phyloP scores from a whole-genome alignment of 2,113 vertebrate species.

The Bagarius yarrelli region DNA sequence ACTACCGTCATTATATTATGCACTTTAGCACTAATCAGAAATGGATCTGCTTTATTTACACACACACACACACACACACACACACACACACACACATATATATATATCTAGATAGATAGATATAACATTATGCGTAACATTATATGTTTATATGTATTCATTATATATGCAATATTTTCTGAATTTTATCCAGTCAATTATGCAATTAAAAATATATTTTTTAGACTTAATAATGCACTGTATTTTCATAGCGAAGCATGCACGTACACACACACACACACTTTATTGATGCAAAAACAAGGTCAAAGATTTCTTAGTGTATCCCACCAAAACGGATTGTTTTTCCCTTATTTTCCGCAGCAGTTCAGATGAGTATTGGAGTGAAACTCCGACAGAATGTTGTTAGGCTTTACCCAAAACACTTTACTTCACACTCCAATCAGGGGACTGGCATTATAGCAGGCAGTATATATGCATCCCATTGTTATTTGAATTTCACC shows the following conservation, averaged over 20 bases:
- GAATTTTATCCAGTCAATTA: not conserved
- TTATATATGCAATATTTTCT: too few species aligned
- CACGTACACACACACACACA: too few species aligned
- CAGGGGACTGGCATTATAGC: slow-evolving; percentile 52
- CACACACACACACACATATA: too few species aligned
- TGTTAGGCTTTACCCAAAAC: slow-evolving; percentile 46
- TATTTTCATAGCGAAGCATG: slow-evolving; percentile 10
- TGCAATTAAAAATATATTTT: not conserved
- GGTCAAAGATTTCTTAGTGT: slow-evolving; percentile 17
- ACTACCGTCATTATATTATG: not conserved
- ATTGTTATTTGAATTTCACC: slow-evolving; percentile 58
- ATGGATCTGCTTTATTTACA: not conserved
- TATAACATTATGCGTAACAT: too few species aligned
- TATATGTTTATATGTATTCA: too few species aligned
- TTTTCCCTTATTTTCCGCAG: slow-evolving; percentile 18
- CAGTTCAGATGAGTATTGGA: slow-evolving; percentile 34
- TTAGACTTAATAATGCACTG: not conserved
- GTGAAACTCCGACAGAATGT: slow-evolving; percentile 40
- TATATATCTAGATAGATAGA: too few species aligned
- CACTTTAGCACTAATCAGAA: not conserved
- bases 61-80: too few species aligned
- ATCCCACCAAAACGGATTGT: slow-evolving; percentile 17
- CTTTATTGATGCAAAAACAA: slow-evolving; percentile 18
- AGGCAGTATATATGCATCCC: slow-evolving; percentile 53
- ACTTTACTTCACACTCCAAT: slow-evolving; percentile 56